Evolutionary conservation across 37 sponge, comb jelly and placozoan genomes (phyloP).

Genomic region (Beroe ovata): DNA sequence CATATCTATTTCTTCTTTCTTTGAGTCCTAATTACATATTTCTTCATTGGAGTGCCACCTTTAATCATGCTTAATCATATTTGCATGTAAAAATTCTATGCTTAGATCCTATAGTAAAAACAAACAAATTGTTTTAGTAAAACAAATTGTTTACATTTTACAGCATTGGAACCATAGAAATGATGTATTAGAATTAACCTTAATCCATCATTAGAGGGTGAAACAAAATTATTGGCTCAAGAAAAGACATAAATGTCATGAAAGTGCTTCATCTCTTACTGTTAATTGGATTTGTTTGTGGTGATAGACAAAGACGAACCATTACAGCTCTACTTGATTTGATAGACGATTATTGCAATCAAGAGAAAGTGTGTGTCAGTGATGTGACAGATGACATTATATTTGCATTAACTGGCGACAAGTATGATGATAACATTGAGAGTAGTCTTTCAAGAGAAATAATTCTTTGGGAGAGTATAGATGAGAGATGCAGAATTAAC

Average conservation of each 20-base stretch:
- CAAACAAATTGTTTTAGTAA: too few species aligned
- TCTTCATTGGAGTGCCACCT: too few species aligned
- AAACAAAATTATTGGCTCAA: too few species aligned
- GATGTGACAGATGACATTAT: conserved; percentile 34
- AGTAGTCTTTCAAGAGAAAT: background rate
- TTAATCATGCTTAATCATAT: too few species aligned
- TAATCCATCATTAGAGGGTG: too few species aligned
- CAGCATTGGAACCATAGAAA: too few species aligned
- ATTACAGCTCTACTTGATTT: conserved; percentile 9
- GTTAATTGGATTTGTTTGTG: background rate
- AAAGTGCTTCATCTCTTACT: background rate
- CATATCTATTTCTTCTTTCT: too few species aligned
- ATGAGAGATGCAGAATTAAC: background rate
- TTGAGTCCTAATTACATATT: too few species aligned
- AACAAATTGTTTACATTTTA: too few species aligned
- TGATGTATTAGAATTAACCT: too few species aligned
- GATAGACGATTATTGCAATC: conserved; percentile 15
- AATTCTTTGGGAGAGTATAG: conserved; percentile 37
- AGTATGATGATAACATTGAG: conserved; percentile 19
- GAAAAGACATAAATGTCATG: conserved; percentile 2
- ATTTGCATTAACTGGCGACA: background rate
- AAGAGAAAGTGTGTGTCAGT: background rate
- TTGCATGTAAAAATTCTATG: too few species aligned
- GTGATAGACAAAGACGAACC: background rate
- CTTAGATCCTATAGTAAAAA: too few species aligned